These are phyloP conservation scores for Propithecus deckenii DNA, from an alignment of 2,797 vertebrate species.

Conservation along the genomic window DNA sequence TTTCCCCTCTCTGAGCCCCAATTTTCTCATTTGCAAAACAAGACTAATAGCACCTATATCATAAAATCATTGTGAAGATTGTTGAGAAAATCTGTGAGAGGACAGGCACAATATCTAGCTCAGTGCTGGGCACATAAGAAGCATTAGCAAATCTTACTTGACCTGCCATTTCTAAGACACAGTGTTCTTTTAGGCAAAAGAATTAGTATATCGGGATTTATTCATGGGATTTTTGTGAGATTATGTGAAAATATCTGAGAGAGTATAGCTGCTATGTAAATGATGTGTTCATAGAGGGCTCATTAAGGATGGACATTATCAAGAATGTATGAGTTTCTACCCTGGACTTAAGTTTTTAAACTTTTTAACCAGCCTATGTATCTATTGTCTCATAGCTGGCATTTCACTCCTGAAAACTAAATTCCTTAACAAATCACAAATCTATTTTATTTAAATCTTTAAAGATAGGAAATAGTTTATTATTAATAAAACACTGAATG, in stretches of 20 bases:
- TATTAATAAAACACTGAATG: neutral
- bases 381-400: neutral
- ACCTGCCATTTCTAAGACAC: neutral
- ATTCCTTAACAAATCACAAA: neutral
- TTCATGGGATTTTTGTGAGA: neutral
- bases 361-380: neutral
- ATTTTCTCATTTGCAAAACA: constrained; percentile 3
- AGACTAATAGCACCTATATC: neutral
- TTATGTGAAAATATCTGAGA: neutral
- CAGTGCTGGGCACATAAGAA: neutral
- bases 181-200: constrained; percentile 30
- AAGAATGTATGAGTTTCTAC: neutral
- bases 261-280: neutral
- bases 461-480: constrained; percentile 22
- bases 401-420: constrained; percentile 27
- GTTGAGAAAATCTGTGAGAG: neutral
- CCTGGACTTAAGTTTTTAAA: neutral
- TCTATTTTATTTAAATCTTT: constrained; percentile 16
- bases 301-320: neutral
- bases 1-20: neutral
- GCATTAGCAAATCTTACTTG: neutral
- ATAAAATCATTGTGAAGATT: neutral
- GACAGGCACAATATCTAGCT: neutral
- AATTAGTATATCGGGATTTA: neutral
- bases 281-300: neutral